Evolutionary conservation across 2,113 vertebrate genomes (phyloP).

Genomic region (Cynopterus brachyotis): DNA sequence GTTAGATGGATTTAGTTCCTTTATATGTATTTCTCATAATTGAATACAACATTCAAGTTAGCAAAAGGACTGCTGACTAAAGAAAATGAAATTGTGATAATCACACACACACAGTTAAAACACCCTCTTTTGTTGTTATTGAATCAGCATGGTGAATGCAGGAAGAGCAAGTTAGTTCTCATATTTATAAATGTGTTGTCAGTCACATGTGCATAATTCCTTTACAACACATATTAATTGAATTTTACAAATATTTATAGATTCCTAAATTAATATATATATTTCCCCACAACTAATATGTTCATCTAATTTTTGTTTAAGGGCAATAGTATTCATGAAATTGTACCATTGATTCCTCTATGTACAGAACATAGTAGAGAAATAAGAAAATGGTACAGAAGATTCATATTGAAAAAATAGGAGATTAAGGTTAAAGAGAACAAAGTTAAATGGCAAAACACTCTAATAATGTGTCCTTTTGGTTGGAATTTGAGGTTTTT

Average conservation of each 20-base stretch:
- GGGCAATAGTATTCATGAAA: background rate
- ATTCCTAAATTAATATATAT: background rate
- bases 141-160: background rate
- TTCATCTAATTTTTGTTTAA: background rate
- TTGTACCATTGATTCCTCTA: background rate
- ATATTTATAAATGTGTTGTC: background rate
- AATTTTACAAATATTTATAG: background rate
- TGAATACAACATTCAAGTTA: background rate
- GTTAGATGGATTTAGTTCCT: background rate
- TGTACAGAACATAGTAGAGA: background rate
- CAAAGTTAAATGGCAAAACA: background rate
- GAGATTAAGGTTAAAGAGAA: background rate
- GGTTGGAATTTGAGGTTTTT: background rate
- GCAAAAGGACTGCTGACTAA: background rate
- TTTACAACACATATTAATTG: background rate
- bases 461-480: background rate
- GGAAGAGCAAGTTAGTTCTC: background rate
- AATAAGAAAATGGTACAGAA: constrained; percentile 10
- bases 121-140: background rate
- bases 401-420: accelerated
- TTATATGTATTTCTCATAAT: background rate
- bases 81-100: background rate
- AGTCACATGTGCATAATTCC: background rate
- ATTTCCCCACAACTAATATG: background rate
- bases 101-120: background rate